These are phyloP conservation scores for Craniophora ligustri DNA, from an alignment of 2,888 invertebrate genomes.

Conservation along the genomic window DNA sequence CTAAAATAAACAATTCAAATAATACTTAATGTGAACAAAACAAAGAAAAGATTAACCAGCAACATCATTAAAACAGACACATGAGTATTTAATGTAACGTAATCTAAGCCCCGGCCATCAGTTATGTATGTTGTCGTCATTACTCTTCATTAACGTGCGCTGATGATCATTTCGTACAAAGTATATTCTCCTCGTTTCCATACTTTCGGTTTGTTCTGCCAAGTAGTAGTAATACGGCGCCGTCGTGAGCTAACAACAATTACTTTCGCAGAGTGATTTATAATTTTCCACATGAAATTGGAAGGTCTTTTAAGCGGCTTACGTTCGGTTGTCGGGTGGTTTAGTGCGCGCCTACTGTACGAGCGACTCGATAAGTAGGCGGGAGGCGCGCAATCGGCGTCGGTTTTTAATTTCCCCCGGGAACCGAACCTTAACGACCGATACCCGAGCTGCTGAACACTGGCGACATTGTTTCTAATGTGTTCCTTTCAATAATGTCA, in stretches of 20 bases:
- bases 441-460: conserved; percentile 40
- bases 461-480: conserved; percentile 61
- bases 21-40: too few species aligned
- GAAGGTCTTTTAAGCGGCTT: conserved; percentile 56
- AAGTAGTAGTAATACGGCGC: conserved; percentile 1
- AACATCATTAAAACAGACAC: conserved; percentile 21
- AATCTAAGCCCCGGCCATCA: conserved; percentile 26
- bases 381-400: conserved; percentile 51
- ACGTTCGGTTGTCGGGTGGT: conserved; percentile 26
- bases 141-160: conserved; percentile 49
- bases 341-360: conserved; percentile 29
- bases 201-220: background rate
- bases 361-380: conserved; percentile 58
- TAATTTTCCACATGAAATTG: conserved; percentile 45
- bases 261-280: conserved; percentile 35
- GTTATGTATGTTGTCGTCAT: conserved; percentile 42
- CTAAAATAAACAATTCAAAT: too few species aligned
- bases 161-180: conserved; percentile 31
- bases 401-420: conserved; percentile 66
- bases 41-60: background rate
- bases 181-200: background rate
- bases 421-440: conserved; percentile 56
- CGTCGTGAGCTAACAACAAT: conserved; percentile 14
- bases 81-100: conserved; percentile 22
- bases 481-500: conserved; percentile 53